Base-by-base conservation (phyloP, 2,888 invertebrate genomes). In the Lasioglossum leucozonium region DNA sequence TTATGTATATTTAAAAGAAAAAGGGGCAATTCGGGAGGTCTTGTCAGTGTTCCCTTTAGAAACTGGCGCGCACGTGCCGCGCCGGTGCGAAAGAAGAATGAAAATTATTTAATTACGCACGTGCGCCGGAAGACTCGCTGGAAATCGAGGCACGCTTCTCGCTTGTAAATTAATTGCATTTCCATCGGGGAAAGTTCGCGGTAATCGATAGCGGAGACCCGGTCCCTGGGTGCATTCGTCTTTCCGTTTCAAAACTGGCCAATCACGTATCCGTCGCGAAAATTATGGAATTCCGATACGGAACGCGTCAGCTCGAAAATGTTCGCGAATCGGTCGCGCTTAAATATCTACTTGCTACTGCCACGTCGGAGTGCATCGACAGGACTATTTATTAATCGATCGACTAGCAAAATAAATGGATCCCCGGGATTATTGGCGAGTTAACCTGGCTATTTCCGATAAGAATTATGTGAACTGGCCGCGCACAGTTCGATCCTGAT, bases 351-450 rank as follows among this genome's bases (percentile, higher is more conserved):
- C 34, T 67, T 22, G 34, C 37, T 18, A 6, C 51, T 8, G 18
- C 34, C 30, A 67, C 34, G 34, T 10, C 18, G 65, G 34, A 22
- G 18, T 58, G 26, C 18, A 18, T 37, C 73, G 80, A 11, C 16
- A 11, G 40, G 37, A 42, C 55, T 69, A 69, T 82, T 79, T 71
- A 75, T 82, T 81, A 82, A 82, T 75, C 69, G 71, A 82, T 81
- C 58, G 34, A 16, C 74, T 30, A 71, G 30, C 71, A 47, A 80
- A 82, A 80, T 67, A 62, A 82, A 82, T 81, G 74, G 82, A 82
- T 82, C 69, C 47, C 42, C 8, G 1, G 81, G 82, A 81, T 75
- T 82, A 82, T 58, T 58, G 81, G 58, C 42, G 69, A 73, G 42
- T 65, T 16, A 82, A 74, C 40, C 71, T 13, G 71, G 47, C 71